These are phyloP conservation scores for Brachyrhaphis roseni DNA, from an alignment of 2,797 vertebrate genomes.

Conservation along the genomic window DNA sequence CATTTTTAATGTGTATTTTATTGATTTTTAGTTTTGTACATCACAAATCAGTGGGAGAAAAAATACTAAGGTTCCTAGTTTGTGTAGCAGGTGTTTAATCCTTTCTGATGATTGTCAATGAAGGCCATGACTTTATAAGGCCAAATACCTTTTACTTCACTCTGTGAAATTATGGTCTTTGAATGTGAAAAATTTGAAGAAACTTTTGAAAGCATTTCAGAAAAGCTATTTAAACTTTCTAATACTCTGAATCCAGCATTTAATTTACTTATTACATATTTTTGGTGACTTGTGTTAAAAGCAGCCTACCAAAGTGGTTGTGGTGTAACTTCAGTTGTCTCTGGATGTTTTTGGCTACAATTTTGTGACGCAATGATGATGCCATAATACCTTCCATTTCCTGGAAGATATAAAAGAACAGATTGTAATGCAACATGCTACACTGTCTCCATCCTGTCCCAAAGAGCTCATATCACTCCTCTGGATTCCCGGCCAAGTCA, in stretches of 20 bases:
- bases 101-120: neutral
- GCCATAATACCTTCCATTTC: constrained; percentile 8
- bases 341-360: neutral
- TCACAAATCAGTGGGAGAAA: too few relatives aligned
- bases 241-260: neutral
- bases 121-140: neutral
- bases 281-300: neutral
- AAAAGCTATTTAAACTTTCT: neutral
- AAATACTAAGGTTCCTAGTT: neutral
- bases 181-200: neutral
- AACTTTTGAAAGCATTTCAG: neutral
- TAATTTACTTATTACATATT: neutral
- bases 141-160: neutral
- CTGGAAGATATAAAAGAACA: constrained; percentile 21
- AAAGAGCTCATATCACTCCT: constrained; percentile 50
- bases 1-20: neutral
- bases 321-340: neutral
- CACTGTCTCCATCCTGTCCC: constrained; percentile 41
- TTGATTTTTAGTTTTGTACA: too few relatives aligned
- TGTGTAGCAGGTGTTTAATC: neutral
- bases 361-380: neutral
- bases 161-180: neutral
- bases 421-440: constrained; percentile 15
- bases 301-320: neutral
- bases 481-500: constrained; percentile 31